Percentiles rank a stretch among this genome's conserved stretches.
phyloP scores from a whole-genome alignment of 35 echinoderm and acorn worm genomes.

The Acanthaster planci region DNA sequence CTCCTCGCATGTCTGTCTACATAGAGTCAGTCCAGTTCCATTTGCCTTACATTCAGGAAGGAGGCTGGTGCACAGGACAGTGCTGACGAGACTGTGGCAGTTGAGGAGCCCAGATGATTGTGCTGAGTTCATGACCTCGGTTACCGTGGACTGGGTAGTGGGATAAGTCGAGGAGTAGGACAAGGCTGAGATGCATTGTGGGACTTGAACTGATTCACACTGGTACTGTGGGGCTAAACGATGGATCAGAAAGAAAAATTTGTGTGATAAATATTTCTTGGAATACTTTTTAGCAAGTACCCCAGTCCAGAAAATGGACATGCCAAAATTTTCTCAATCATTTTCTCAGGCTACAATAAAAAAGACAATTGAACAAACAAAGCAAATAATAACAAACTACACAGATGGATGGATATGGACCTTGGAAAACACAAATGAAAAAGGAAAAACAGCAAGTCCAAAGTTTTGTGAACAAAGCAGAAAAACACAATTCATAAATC shows the following conservation, averaged over 20 bases:
- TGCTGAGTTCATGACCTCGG: background rate
- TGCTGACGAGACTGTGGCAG: background rate
- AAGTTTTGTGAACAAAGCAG: too few species aligned
- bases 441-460: too few species aligned
- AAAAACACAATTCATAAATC: too few species aligned
- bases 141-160: background rate
- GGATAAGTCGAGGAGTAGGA: constrained; percentile 5
- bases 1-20: background rate
- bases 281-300: too few species aligned
- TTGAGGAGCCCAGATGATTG: background rate
- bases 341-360: too few species aligned
- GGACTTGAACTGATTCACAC: background rate
- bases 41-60: background rate
- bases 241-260: background rate
- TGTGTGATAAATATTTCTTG: too few species aligned
- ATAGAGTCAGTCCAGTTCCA: background rate
- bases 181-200: constrained; percentile 10
- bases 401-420: too few species aligned
- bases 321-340: too few species aligned
- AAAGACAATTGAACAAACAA: too few species aligned
- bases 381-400: too few species aligned
- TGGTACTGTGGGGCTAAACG: background rate
- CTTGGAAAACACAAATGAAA: too few species aligned
- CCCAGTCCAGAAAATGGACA: too few species aligned
- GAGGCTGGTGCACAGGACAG: background rate